Evolutionary conservation across 1,140 invertebrate genomes (phyloP), one percentile per base, ranked within the genome.

Genomic region (Cryptotermes secundus): DNA sequence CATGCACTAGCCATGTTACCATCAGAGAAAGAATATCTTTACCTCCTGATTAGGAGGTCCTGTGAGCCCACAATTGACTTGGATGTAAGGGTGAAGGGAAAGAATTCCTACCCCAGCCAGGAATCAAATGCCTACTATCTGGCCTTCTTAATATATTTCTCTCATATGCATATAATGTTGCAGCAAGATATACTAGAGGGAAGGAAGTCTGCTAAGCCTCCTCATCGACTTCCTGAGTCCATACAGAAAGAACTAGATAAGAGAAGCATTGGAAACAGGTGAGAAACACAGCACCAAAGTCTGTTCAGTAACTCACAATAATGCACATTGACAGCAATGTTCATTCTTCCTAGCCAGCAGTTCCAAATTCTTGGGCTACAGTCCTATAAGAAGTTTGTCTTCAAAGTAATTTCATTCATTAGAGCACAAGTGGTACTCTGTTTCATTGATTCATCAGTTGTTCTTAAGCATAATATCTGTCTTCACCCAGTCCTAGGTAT

Each of bases 181-280:
- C 83, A 80, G 72, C 72, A 83, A 31, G 59, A 72, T 79, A 80
- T 26, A 35, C 7, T 34, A 24, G 80, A 80, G 19, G 80, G 34
- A 72, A 72, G 34, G 34, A 38, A 80, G 12, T 80, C 36, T 6
- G 36, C 36, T 36, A 82, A 36, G 22, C 35, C 35, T 7, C 42
- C 34, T 24, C 87, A 87, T 79, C 86, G 88, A 36, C 86, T 93
- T 83, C 92, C 92, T 3, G 90, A 92, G 65, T 90, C 92, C 31
- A 91, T 93, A 49, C 89, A 91, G 85, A 92, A 92, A 86, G 93
- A 94, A 88, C 86, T 93, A 49, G 91, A 93, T 83, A 92, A 92
- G 87, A 86, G 92, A 82, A 89, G 92, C 83, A 93, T 94, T 85
- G 91, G 92, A 12, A 90, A 89, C 10, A 90, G 90, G 88, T 89